Base-by-base conservation (phyloP, 1,140 invertebrate genomes). In the Cydia splendana region DNA sequence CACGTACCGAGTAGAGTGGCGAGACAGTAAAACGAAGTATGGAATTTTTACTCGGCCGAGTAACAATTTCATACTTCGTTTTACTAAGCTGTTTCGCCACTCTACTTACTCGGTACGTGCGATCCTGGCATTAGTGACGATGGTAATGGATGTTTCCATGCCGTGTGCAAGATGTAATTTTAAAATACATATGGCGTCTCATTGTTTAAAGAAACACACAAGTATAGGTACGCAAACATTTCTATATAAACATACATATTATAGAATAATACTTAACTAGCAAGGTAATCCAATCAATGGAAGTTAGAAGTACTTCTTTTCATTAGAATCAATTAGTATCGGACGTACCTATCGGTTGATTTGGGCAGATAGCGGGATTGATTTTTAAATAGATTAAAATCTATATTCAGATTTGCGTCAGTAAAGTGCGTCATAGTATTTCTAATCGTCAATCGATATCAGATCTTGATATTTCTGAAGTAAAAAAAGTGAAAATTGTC, bases 341-440 rank as follows among this genome's bases (percentile, higher is more conserved):
- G n/a, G n/a, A n/a, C n/a, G n/a, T n/a, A n/a, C n/a, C n/a, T n/a
- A n/a, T n/a, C 57, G 2, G 20, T 20, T 62, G 7, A 62, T 62
- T 62, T 10, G 10, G 9, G 18, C 20, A 62, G 57, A 62, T 62
- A 20, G 20, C 20, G 15, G 20, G 10, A 2, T 24, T 7, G 57
- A 24, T n/a, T 62, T 62, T 24, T 24, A 62, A 62, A 62, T 62
- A 24, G 57, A 62, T 62, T 12, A 12, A 62, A 10, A 62, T 62
- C 57, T 62, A 3, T 18, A 62, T n/a, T n/a, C 18, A 10, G 42
- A 12, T 45, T 45, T 62, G 53, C 53, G 53, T 62, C 53, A 62
- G 53, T 62, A 62, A 62, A 62, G 20, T 62, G 57, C 57, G 57
- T 62, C 57, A 62, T 62, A 62, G 9, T 24, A 12, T 62, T 10